Conservation (phyloP, 2,113 vertebrate genomes). For the Mandrillus leucophaeus region DNA sequence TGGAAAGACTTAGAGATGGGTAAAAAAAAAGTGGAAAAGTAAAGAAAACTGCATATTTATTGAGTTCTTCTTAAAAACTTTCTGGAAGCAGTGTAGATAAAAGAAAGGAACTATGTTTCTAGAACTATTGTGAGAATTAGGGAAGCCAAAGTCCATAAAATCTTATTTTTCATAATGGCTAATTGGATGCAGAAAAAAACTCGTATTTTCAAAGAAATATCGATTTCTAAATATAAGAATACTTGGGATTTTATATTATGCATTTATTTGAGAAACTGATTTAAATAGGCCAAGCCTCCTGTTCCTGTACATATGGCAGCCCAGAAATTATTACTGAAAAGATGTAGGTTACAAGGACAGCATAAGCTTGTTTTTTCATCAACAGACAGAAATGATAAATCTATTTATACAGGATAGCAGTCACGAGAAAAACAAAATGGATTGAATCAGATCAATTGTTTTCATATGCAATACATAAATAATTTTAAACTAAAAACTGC, state of each 20-base stretch:
- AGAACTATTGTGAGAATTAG: not conserved
- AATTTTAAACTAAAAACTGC: not conserved
- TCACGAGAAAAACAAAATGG: not conserved
- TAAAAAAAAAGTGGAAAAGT: not conserved
- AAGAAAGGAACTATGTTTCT: not conserved
- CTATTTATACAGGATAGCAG: not conserved
- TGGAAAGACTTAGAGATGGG: not conserved
- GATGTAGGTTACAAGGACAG: not conserved
- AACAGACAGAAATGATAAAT: not conserved
- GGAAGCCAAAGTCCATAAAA: not conserved
- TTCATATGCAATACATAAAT: not conserved
- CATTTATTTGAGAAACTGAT: not conserved
- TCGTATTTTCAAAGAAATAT: not conserved
- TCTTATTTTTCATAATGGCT: not conserved
- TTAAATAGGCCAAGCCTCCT: not conserved
- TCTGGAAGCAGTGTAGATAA: not conserved
- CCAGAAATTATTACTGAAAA: not conserved
- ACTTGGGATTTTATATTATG: not conserved
- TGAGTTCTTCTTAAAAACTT: not conserved
- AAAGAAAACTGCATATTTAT: not conserved
- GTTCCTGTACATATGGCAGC: not conserved
- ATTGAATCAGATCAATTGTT: not conserved
- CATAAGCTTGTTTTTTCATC: not conserved
- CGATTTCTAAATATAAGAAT: not conserved
- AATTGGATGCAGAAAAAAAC: too few species aligned